Evolutionary conservation across 1,140 invertebrate genomes (phyloP).

Genomic region (Oryctes rhinoceros): DNA sequence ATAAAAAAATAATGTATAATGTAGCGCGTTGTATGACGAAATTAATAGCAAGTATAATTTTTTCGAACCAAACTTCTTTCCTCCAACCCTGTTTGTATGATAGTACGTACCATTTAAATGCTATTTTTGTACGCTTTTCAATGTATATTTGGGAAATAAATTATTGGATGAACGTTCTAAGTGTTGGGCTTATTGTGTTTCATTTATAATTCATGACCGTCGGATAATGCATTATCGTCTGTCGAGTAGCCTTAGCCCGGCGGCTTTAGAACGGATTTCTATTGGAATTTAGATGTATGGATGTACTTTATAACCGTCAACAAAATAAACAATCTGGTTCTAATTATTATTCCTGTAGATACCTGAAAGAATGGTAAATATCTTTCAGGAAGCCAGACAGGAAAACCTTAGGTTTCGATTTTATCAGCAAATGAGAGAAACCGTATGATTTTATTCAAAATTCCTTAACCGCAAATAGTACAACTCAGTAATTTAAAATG

Average conservation of each 20-base stretch:
- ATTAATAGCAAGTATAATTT: constrained; percentile 31
- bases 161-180: constrained; percentile 28
- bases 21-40: constrained; percentile 27
- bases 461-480: no score
- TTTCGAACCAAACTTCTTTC: constrained; percentile 27
- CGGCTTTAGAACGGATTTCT: background rate
- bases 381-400: no score
- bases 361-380: no score
- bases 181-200: constrained; percentile 25
- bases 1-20: constrained; percentile 17
- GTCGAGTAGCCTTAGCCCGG: background rate
- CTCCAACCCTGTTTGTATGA: constrained; percentile 28
- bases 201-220: constrained; percentile 13
- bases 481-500: no score
- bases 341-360: no score
- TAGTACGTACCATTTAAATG: constrained; percentile 33
- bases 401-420: no score
- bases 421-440: no score
- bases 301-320: background rate
- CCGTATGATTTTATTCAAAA: no score
- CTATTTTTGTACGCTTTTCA: constrained; percentile 36
- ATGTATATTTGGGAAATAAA: constrained; percentile 38
- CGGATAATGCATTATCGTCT: background rate
- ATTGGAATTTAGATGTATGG: background rate
- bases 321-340: background rate